phyloP scores from a whole-genome alignment of 2,888 invertebrate genomes.

The Bibio marci region DNA sequence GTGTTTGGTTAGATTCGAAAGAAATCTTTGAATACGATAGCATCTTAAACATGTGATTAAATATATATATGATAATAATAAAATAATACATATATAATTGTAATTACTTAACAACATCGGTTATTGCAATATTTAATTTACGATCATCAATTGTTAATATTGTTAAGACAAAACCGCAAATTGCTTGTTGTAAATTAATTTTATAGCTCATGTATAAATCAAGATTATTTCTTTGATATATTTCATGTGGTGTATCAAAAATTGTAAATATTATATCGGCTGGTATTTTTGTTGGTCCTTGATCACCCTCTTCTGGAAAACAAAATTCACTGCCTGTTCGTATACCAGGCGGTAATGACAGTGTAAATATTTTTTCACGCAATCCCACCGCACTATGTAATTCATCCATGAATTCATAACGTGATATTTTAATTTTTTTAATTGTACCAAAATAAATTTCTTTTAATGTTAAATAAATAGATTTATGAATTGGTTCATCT shows the following conservation, averaged over 20 bases:
- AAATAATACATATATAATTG: constrained; percentile 5
- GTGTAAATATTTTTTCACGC: constrained; percentile 50
- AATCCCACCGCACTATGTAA: constrained; percentile 39
- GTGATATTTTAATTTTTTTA: constrained; percentile 70
- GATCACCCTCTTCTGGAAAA: constrained; percentile 67
- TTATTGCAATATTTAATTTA: constrained; percentile 46
- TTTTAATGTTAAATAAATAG: constrained; percentile 39
- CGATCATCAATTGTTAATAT: constrained; percentile 54
- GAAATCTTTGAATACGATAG: too few species aligned
- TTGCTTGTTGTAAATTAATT: constrained; percentile 49
- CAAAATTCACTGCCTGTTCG: constrained; percentile 51
- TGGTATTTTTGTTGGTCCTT: constrained; percentile 44
- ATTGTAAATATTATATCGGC: constrained; percentile 61
- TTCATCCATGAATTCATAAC: constrained; percentile 47
- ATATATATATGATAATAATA: constrained; percentile 4
- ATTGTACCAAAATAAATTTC: constrained; percentile 55
- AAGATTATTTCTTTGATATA: constrained; percentile 45
- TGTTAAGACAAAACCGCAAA: constrained; percentile 48
- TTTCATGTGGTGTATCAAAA: constrained; percentile 51
- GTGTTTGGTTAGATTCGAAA: too few species aligned
- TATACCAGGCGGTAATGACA: constrained; percentile 59
- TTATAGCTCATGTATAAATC: constrained; percentile 44
- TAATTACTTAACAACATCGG: constrained; percentile 46
- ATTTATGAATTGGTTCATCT: constrained; percentile 26
- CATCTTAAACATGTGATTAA: too few species aligned